Conservation (phyloP, 2,113 vertebrate species). For the Triplophysa dalaica region DNA sequence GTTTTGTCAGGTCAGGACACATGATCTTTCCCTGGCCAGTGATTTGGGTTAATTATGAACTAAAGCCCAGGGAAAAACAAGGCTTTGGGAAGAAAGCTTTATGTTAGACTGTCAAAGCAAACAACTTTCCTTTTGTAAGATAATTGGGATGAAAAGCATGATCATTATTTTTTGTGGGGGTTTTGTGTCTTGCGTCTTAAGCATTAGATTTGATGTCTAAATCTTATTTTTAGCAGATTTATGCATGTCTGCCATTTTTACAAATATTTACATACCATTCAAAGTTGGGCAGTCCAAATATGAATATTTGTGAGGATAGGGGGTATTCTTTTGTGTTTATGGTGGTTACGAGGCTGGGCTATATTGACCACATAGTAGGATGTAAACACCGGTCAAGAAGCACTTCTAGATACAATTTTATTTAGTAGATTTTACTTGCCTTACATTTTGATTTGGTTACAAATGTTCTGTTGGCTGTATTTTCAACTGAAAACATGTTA, state of each 20-base stretch:
- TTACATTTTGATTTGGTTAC: no score
- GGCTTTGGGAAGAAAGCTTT: neutral
- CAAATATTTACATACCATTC: no score
- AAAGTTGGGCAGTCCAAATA: no score
- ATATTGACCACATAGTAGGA: no score
- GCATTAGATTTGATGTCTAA: neutral
- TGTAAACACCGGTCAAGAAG: no score
- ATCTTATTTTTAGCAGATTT: neutral
- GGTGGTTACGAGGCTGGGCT: no score
- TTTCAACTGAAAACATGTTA: no score
- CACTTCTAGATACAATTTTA: no score
- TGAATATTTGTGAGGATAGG: no score
- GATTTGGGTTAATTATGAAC: slow-evolving; percentile 38
- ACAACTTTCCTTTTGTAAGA: neutral
- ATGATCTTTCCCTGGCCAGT: slow-evolving; percentile 30
- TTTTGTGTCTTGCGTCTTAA: neutral
- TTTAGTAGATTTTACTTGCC: no score
- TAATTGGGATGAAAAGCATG: neutral
- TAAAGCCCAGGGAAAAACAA: neutral
- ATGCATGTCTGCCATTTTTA: no score
- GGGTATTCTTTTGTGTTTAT: neutral
- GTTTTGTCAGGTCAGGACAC: slow-evolving; percentile 52
- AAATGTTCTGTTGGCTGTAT: no score
- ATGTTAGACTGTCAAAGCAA: neutral
- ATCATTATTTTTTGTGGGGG: neutral